Evolutionary conservation across 2,797 vertebrate genomes (phyloP), one percentile per base, ranked within the genome.

Genomic region (Alca torda): DNA sequence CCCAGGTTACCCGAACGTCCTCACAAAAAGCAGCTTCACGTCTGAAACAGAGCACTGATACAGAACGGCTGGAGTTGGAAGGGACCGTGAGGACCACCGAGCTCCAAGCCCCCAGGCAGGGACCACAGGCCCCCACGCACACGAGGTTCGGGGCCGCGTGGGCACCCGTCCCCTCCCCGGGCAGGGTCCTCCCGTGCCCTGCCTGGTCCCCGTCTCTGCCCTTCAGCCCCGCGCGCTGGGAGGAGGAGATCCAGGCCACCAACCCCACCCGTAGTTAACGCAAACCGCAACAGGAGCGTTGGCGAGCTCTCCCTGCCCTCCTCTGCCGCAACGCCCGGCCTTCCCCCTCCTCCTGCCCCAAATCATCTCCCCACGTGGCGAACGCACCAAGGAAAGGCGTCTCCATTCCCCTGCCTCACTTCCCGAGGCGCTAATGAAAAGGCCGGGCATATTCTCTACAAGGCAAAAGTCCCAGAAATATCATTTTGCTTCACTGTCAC

Each of bases 201-300:
- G 3, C 2, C 51, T 12, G 28, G n/a, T 75, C 39, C 20, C 11
- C 25, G 4, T 9, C 31, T 25, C 30, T 53, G 41, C 19, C 68
- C 37, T 45, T 48, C 73, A 16, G n/a, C n/a, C 57, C 57, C n/a
- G 13, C 10, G 37, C 4, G 6, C 21, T 13, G 24, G 30, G 3
- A 69, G 3, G 45, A 14, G 35, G 2, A 9, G 8, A 75, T 4
- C 11, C 54, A 50, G 33, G 16, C 10, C 46, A 4, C 0, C 2
- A 30, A 6, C 15, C 16, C 1, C 57, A 13, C 4, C 33, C 4
- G 3, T 4, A 26, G 19, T 5, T 3, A 60, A 6, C 67, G 8
- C 30, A 80, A 76, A 18, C n/a, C 39, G 20, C 16, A 61, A 12
- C 0, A 9, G 0, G 13, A 68, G 13, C 1, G 6, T 20, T 69